Base-by-base conservation (phyloP, 2,888 invertebrate species). In the Ectobius pallidus region DNA sequence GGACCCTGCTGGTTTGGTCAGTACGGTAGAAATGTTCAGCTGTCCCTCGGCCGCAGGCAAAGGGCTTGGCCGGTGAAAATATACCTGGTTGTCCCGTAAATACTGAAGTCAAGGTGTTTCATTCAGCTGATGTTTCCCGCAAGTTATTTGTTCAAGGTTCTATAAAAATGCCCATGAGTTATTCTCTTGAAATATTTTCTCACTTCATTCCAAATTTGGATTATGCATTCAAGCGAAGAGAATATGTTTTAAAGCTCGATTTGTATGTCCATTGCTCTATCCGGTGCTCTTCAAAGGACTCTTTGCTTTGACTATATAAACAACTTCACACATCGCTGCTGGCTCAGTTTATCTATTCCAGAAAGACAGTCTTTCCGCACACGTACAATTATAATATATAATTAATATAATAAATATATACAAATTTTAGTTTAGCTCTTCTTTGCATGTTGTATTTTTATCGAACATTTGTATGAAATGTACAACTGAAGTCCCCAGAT, bases 391-490 rank as follows among this genome's bases (percentile, higher is more conserved):
- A 55, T 52, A 69, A 52, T 22, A 69, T 20, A 11, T 69, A 22
- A 22, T 46, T 46, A 55, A 69, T 69, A 39, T 65, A 65, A 39
- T 25, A 65, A 39, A 65, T 39, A 65, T 65, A 65, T 42, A 65
- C 27, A 65, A 20, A 42, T 20, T 39, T 65, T 65, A 20, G 25
- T 3, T 44, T 42, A 65, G 42, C 42, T 65, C 65, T 65, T 63
- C 63, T 42, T 39, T 22, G 34, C n/a, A 22, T 65, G 65, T 65
- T 65, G 22, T 22, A 65, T 30, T 46, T 39, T 27, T 30, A 30
- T 58, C 58, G 58, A 58, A 58, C 32, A 11, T 58, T 22, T n/a
- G 11, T 16, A 30, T 16, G 58, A 32, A 58, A 58, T 58, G 22
- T 55, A 55, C 55, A 55, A 27, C 14, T 55, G 1, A n/a, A 20